phyloP scores from a whole-genome alignment of 2,797 vertebrate species.

The Spea hammondii region DNA sequence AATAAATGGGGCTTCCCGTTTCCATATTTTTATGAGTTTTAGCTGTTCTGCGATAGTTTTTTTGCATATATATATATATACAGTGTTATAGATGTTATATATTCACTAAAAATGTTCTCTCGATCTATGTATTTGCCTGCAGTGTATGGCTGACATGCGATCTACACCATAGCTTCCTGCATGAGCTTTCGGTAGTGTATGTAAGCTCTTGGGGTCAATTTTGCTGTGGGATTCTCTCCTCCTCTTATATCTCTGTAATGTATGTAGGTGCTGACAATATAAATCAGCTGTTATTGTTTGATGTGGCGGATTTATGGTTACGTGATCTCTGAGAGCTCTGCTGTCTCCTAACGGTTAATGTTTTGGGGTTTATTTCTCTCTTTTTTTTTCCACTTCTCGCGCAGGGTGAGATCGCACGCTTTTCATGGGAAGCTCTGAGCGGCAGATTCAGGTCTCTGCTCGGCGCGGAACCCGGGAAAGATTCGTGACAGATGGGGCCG shows the following conservation, averaged over 20 bases:
- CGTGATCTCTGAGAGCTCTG: not conserved
- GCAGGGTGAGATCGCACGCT: constrained; percentile 78
- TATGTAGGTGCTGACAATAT: not conserved
- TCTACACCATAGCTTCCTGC: too few species aligned
- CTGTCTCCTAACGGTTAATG: constrained; percentile 55
- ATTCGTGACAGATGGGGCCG: constrained; percentile 94
- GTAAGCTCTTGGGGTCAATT: too few species aligned
- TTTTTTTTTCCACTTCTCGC: constrained; percentile 40
- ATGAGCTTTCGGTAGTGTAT: too few species aligned
- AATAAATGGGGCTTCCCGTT: too few species aligned
- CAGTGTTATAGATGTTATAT: too few species aligned
- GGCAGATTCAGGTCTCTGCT: constrained; percentile 82
- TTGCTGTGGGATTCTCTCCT: not conserved
- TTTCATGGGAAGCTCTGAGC: constrained; percentile 83
- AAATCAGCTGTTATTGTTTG: not conserved
- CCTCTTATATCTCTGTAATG: not conserved
- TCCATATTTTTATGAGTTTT: too few species aligned
- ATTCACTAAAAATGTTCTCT: too few species aligned
- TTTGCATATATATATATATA: too few species aligned
- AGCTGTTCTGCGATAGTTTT: too few species aligned
- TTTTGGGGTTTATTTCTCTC: constrained; percentile 29
- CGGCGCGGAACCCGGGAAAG: constrained; percentile 80
- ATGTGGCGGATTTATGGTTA: not conserved
- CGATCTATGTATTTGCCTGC: too few species aligned
- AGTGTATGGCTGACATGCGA: too few species aligned